A percentile compares a stretch with the other conserved stretches of the same genome.
Conservation (phyloP, 1,140 invertebrate genomes). For the Platyura marginata region DNA sequence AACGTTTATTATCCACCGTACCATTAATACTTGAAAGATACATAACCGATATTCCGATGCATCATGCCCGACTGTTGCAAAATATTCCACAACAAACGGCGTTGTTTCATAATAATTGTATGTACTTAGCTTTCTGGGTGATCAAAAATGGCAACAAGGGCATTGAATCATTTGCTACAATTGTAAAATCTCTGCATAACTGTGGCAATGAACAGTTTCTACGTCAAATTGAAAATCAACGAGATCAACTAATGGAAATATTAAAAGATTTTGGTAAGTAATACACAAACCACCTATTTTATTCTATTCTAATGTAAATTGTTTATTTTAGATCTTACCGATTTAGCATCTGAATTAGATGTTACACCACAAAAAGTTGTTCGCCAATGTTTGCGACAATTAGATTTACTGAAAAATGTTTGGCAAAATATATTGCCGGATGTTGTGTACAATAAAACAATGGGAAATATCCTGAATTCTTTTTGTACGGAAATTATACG, state of each 20-base stretch:
- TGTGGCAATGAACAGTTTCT: slow-evolving; percentile 47
- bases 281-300: neutral
- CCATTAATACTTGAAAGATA: slow-evolving; percentile 64
- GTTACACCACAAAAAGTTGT: slow-evolving; percentile 49
- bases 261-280: slow-evolving; percentile 44
- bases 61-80: slow-evolving; percentile 58
- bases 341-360: slow-evolving; percentile 33
- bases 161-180: slow-evolving; percentile 18
- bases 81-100: slow-evolving; percentile 73
- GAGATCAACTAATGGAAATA: slow-evolving; percentile 49
- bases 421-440: slow-evolving; percentile 43
- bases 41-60: slow-evolving; percentile 50
- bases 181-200: slow-evolving; percentile 32
- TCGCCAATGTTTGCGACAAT: slow-evolving; percentile 63
- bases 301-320: slow-evolving; percentile 1
- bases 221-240: slow-evolving; percentile 51
- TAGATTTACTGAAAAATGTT: slow-evolving; percentile 67
- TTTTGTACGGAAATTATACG: slow-evolving; percentile 22
- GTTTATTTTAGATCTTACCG: slow-evolving; percentile 33
- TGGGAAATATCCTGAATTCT: slow-evolving; percentile 24
- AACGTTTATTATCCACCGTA: slow-evolving; percentile 42
- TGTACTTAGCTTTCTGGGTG: slow-evolving; percentile 58
- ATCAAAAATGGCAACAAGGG: slow-evolving; percentile 15
- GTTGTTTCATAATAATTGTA: slow-evolving; percentile 85
- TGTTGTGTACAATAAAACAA: slow-evolving; percentile 24